Evolutionary conservation across 1,140 invertebrate genomes (phyloP).

Genomic region (Drosophila orena): DNA sequence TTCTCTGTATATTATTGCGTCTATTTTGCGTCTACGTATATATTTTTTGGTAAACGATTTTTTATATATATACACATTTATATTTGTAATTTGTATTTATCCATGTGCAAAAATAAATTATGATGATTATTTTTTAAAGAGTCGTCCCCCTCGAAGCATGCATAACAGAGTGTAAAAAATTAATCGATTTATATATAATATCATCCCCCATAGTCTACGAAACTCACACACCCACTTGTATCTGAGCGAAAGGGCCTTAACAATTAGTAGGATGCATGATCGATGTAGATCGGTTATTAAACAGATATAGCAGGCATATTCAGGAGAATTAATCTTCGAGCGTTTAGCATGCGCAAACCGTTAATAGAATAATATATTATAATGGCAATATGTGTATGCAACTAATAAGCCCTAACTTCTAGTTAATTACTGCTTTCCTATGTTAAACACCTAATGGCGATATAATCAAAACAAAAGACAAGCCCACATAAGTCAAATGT

Average conservation of each 20-base stretch:
- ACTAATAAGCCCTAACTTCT: constrained; percentile 61
- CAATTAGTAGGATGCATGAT: constrained; percentile 64
- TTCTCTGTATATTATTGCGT: constrained; percentile 63
- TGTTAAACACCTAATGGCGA: constrained; percentile 75
- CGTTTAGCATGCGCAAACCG: constrained; percentile 53
- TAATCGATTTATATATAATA: constrained; percentile 29
- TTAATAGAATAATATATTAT: constrained; percentile 67
- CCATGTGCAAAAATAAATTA: constrained; percentile 80
- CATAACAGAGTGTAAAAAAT: constrained; percentile 45
- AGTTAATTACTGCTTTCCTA: constrained; percentile 81
- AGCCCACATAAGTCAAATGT: constrained; percentile 54
- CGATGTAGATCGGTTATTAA: constrained; percentile 37
- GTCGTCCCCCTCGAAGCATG: constrained; percentile 42
- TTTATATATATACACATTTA: constrained; percentile 67
- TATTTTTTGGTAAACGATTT: constrained; percentile 62
- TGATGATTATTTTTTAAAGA: constrained; percentile 77
- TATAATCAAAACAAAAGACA: constrained; percentile 75
- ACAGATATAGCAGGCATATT: constrained; percentile 13
- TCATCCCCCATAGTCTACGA: constrained; percentile 27
- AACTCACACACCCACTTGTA: constrained; percentile 61
- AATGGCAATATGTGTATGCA: constrained; percentile 64
- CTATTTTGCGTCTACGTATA: constrained; percentile 66
- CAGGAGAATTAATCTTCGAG: too few relatives aligned
- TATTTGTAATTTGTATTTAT: constrained; percentile 82
- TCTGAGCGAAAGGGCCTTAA: constrained; percentile 80